Evolutionary conservation across 1,140 invertebrate genomes (phyloP).

Genomic region (Nymphalis io): DNA sequence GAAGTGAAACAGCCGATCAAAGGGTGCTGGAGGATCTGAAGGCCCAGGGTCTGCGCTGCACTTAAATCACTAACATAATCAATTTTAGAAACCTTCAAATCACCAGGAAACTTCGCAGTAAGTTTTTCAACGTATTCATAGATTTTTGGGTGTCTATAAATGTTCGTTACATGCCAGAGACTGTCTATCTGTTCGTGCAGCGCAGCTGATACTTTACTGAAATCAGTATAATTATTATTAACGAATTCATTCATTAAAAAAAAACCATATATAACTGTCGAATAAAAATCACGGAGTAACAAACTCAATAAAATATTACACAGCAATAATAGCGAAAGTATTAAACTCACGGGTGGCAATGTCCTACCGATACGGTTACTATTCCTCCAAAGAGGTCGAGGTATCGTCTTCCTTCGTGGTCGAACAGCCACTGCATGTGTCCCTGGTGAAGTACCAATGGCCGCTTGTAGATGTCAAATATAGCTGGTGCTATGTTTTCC

Average conservation of each 20-base stretch:
- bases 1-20: too few relatives aligned
- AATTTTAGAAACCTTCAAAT: constrained; percentile 86
- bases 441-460: constrained; percentile 93
- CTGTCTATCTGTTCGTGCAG: constrained; percentile 89
- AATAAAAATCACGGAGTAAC: too few relatives aligned
- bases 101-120: constrained; percentile 89
- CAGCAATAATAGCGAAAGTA: too few relatives aligned
- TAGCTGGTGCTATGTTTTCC: constrained; percentile 85
- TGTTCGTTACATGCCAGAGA: constrained; percentile 95
- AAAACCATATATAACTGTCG: not conserved
- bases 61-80: too few relatives aligned
- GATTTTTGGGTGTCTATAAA: constrained; percentile 94
- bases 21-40: too few relatives aligned
- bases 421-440: constrained; percentile 95
- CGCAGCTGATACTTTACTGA: constrained; percentile 88
- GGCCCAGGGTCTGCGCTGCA: too few relatives aligned
- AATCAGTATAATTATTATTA: constrained; percentile 34
- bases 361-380: constrained; percentile 98
- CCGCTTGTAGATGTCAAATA: constrained; percentile 89
- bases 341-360: constrained; percentile 95
- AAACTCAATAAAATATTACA: too few relatives aligned
- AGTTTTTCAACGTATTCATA: constrained; percentile 95
- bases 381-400: constrained; percentile 98
- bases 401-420: constrained; percentile 92
- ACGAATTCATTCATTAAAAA: not conserved